Evolutionary conservation across 2,113 vertebrate species (phyloP).

Genomic region (Colaptes auratus): DNA sequence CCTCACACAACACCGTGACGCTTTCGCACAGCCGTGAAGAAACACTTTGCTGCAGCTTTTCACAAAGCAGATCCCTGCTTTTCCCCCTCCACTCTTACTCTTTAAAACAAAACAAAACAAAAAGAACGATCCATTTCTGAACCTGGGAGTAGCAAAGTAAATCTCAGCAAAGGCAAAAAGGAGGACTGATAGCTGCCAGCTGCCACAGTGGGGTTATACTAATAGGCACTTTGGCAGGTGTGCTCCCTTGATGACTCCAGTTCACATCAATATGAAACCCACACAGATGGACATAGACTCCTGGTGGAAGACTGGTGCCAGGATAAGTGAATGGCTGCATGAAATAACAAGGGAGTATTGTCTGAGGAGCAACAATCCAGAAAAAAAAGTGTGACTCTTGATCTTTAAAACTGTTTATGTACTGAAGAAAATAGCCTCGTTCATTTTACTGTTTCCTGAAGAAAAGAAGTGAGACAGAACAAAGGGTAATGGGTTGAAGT

Average conservation of each 20-base stretch:
- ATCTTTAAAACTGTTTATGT: background rate
- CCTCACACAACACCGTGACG: background rate
- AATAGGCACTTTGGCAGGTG: conserved; percentile 32
- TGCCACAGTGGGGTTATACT: background rate
- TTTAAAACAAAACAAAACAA: background rate
- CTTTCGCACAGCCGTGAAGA: background rate
- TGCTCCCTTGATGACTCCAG: background rate
- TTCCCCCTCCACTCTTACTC: background rate
- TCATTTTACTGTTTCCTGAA: background rate
- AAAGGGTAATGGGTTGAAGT: too few species aligned
- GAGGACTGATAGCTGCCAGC: background rate
- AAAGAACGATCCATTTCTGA: background rate
- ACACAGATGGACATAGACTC: background rate
- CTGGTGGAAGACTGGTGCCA: background rate
- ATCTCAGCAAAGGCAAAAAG: background rate
- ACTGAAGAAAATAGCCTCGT: background rate
- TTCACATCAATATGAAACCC: background rate
- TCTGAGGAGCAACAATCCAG: background rate
- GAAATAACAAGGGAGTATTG: background rate
- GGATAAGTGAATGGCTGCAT: background rate
- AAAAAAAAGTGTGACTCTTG: fast-evolving
- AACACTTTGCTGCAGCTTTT: background rate
- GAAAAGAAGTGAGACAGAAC: background rate
- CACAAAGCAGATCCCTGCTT: background rate
- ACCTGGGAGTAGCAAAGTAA: background rate